Base-by-base conservation (phyloP, 1,140 invertebrate genomes). In the Pseudomyrmex pallidus region DNA sequence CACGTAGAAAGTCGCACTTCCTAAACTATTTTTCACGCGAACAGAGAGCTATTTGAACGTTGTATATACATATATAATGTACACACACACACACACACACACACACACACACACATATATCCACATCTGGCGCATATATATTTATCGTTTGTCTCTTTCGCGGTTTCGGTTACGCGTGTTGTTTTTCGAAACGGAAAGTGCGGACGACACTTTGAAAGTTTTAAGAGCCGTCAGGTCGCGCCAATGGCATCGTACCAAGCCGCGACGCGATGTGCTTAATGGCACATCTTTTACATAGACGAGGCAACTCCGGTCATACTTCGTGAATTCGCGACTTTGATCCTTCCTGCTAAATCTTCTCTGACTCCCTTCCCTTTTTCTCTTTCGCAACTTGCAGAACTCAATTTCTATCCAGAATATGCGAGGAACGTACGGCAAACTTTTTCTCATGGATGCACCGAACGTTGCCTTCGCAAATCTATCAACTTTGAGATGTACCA, bases 391-490 rank as follows among this genome's bases (percentile, higher is more conserved):
- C 82, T 86, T 80, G 56, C 56, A 15, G 59, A 86, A 86, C 85
- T 86, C 68, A 74, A 86, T 86, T 86, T 86, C 63, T 84, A 61
- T 57, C 63, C n/a, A 64, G 62, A 73, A 74, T 85, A 85, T 86
- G 83, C 63, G 82, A 78, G 17, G 56, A 56, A 85, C 25, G 57
- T 77, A 86, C 72, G 50, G 80, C 13, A 59, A 85, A 85, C 78
- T 83, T 82, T 59, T 82, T 61, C 67, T 61, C 82, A 35, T 52
- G 20, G 20, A 17, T 44, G 48, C 44, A 12, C 50, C 56, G 25
- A 56, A 59, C 35, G 54, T 74, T 74, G 48, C 70, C 56, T 59
- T 70, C n/a, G 66, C 82, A 48, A 66, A 84, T 78, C 44, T 85
- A 85, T 86, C 85, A 67, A 64, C 50, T 72, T 70, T 8, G 22